These are phyloP conservation scores for Drosophila yooni DNA, from an alignment of 2,888 invertebrate species.

Conservation along the genomic window DNA sequence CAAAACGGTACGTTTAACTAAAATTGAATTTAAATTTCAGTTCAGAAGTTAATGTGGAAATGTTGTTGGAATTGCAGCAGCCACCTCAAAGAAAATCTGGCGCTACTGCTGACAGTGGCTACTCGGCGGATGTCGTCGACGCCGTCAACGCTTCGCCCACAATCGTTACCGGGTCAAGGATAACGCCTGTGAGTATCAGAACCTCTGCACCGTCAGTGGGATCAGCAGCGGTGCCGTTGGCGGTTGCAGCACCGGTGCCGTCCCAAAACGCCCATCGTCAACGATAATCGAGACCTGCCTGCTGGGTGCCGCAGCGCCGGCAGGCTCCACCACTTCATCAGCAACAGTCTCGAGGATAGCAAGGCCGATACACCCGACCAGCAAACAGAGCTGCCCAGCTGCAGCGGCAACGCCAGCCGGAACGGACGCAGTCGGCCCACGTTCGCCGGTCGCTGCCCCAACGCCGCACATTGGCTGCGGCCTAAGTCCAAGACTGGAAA, in stretches of 20 bases:
- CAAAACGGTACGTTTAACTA: slow-evolving; percentile 65
- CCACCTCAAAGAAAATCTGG: slow-evolving; percentile 83
- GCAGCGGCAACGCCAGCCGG: slow-evolving; percentile 23
- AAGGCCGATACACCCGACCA: slow-evolving; percentile 59
- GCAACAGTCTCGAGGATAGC: slow-evolving; percentile 83
- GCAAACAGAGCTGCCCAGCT: slow-evolving; percentile 45
- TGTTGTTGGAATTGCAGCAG: slow-evolving; percentile 48
- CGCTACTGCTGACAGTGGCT: slow-evolving; percentile 86
- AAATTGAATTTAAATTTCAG: too few species aligned
- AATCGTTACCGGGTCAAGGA: slow-evolving; percentile 74
- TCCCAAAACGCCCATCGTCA: slow-evolving; percentile 80
- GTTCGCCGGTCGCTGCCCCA: slow-evolving; percentile 67
- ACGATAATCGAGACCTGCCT: slow-evolving; percentile 85
- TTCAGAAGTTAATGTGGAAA: neutral
- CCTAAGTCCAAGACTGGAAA: slow-evolving; percentile 89
- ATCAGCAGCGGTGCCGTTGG: slow-evolving; percentile 17
- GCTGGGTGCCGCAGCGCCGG: slow-evolving; percentile 80
- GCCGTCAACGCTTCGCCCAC: slow-evolving; percentile 82
- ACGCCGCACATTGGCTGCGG: slow-evolving; percentile 82
- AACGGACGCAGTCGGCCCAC: slow-evolving; percentile 58
- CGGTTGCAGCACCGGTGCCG: slow-evolving; percentile 43
- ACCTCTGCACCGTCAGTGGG: slow-evolving; percentile 47
- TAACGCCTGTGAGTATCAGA: slow-evolving; percentile 62
- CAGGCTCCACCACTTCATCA: slow-evolving; percentile 82
- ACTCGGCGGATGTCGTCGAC: slow-evolving; percentile 83